These are phyloP conservation scores for Parnassius orleans DNA, from an alignment of 2,888 invertebrate species.

Conservation along the genomic window DNA sequence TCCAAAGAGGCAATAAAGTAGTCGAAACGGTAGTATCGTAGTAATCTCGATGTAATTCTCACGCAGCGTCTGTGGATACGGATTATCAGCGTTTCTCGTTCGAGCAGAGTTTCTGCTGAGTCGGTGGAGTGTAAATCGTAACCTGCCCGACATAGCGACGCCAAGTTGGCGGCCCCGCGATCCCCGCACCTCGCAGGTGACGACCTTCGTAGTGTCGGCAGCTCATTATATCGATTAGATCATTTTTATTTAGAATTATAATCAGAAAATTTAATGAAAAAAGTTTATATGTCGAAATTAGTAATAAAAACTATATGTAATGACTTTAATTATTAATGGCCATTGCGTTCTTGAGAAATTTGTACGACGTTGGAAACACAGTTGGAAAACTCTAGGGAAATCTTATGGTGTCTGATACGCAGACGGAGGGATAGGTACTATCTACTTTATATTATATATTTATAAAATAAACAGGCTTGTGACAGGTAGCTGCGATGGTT, in stretches of 20 bases:
- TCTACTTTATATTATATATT: no score
- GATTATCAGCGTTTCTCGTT: conserved; percentile 77
- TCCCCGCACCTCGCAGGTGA: conserved; percentile 68
- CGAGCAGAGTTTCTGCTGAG: conserved; percentile 76
- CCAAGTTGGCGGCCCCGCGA: conserved; percentile 54
- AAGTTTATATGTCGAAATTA: background rate
- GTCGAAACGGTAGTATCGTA: conserved; percentile 47
- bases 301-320: no score
- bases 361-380: no score
- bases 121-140: conserved; percentile 80
- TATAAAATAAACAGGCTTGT: no score
- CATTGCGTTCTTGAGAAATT: no score
- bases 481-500: no score
- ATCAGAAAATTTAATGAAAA: background rate
- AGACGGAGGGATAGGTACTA: no score
- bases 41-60: conserved; percentile 77
- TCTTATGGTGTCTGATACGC: no score
- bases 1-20: conserved; percentile 54
- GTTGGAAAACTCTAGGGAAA: no score
- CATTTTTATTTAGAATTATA: conserved; percentile 2
- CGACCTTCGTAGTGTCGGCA: conserved; percentile 56
- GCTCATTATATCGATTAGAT: conserved; percentile 34
- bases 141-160: conserved; percentile 79
- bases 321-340: no score
- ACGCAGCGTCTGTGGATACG: conserved; percentile 65